phyloP scores from a whole-genome alignment of 2,888 invertebrate species.

The Podabrus alpinus region DNA sequence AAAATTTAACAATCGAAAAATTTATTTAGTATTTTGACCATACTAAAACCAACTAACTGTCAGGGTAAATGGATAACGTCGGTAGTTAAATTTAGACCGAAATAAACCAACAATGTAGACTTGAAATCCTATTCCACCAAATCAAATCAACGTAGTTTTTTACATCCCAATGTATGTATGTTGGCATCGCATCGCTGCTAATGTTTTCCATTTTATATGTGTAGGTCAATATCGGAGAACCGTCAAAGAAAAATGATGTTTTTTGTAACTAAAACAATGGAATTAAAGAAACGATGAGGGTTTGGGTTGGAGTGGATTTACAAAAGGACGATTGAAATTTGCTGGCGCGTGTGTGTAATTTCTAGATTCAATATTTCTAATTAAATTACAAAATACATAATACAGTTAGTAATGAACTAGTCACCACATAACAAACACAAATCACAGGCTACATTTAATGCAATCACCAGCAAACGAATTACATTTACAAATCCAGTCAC shows the following conservation, averaged over 20 bases:
- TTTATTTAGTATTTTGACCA: neutral
- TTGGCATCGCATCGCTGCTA: neutral
- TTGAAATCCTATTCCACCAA: neutral
- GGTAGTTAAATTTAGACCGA: neutral
- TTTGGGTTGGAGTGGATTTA: neutral
- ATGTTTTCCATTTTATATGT: neutral
- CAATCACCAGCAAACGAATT: constrained; percentile 42
- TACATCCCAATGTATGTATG: neutral
- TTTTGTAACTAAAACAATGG: neutral
- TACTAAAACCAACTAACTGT: neutral
- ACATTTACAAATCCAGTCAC: constrained; percentile 37
- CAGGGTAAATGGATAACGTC: neutral
- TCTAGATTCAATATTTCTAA: constrained; percentile 26
- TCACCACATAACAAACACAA: constrained; percentile 41
- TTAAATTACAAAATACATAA: constrained; percentile 33
- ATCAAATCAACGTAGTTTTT: neutral
- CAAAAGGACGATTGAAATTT: neutral
- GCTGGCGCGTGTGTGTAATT: neutral
- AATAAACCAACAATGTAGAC: neutral
- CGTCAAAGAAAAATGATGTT: neutral
- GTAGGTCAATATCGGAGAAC: neutral
- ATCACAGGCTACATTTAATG: constrained; percentile 42
- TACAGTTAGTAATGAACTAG: constrained; percentile 37
- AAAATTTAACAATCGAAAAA: too few relatives aligned
- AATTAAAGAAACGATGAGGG: neutral